These are phyloP conservation scores for Conopomorpha cramerella DNA, from an alignment of 1,140 invertebrate species.

Conservation along the genomic window DNA sequence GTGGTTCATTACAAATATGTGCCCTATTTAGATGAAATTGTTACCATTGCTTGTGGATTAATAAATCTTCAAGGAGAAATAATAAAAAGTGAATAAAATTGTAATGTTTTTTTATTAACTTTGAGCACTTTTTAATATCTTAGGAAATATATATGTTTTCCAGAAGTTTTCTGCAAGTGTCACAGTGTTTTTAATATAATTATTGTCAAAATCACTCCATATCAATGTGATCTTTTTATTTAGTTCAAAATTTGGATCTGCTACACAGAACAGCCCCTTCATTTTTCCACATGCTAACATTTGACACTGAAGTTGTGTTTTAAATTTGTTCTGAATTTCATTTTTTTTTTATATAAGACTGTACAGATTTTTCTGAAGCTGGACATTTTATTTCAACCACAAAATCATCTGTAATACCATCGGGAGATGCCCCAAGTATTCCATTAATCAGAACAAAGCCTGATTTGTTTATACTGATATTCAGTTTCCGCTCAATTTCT, in stretches of 20 bases:
- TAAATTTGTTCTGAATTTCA: conserved; percentile 20
- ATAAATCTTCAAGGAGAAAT: too few species aligned
- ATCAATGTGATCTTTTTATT: conserved; percentile 6
- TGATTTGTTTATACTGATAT: neutral
- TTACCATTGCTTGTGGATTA: too few species aligned
- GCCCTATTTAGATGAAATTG: too few species aligned
- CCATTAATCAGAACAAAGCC: neutral
- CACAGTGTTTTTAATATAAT: conserved; percentile 4
- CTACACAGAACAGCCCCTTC: conserved; percentile 12
- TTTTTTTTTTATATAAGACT: conserved; percentile 7
- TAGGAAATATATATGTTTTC: conserved; percentile 9
- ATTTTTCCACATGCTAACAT: conserved; percentile 16
- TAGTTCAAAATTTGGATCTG: conserved; percentile 13
- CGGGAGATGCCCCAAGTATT: conserved; percentile 18
- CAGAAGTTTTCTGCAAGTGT: conserved; percentile 6
- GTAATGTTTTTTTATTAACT: too few species aligned
- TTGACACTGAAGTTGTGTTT: conserved; percentile 25
- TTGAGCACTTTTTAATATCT: conserved; percentile 7
- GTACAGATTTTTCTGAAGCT: conserved; percentile 10
- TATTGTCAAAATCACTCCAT: conserved; percentile 6
- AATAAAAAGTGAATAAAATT: too few species aligned
- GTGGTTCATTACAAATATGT: too few species aligned
- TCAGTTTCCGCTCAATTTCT: neutral
- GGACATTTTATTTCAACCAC: conserved; percentile 32
- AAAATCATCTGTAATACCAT: conserved; percentile 17